Evolutionary conservation across 2,113 vertebrate genomes (phyloP).

Genomic region (Phrynocephalus versicolor): DNA sequence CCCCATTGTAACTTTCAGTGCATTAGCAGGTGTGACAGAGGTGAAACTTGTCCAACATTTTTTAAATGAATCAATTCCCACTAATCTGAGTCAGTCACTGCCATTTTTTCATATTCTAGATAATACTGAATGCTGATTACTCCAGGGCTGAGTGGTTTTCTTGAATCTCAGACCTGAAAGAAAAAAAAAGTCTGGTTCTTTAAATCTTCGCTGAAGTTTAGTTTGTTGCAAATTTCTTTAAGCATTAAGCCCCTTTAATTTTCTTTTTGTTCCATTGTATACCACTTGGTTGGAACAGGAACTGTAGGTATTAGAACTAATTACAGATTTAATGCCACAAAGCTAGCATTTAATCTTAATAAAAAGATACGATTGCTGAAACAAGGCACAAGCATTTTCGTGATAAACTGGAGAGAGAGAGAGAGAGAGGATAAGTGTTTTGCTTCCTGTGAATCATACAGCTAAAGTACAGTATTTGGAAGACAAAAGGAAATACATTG

Average conservation of each 20-base stretch:
- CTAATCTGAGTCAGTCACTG: not conserved
- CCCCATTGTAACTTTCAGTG: too few species aligned
- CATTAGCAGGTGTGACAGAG: not conserved
- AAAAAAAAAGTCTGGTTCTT: not conserved
- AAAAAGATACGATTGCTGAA: too few species aligned
- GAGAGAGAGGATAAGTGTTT: too few species aligned
- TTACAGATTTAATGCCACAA: too few species aligned
- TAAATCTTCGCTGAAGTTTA: not conserved
- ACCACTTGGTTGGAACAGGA: not conserved
- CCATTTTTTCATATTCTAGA: not conserved
- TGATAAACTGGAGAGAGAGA: too few species aligned
- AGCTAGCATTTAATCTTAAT: too few species aligned
- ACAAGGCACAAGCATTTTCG: too few species aligned
- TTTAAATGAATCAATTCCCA: not conserved
- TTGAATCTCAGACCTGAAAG: not conserved
- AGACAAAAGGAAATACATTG: not conserved
- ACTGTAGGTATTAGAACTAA: not conserved
- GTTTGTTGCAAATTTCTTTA: not conserved
- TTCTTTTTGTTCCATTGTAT: not conserved
- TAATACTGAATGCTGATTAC: not conserved
- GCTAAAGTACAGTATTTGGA: not conserved
- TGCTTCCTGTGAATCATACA: too few species aligned
- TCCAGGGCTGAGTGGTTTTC: not conserved
- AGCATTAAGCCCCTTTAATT: not conserved
- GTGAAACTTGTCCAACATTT: not conserved